phyloP scores from a whole-genome alignment of 2,888 invertebrate genomes.

The Apodemia duryi region DNA sequence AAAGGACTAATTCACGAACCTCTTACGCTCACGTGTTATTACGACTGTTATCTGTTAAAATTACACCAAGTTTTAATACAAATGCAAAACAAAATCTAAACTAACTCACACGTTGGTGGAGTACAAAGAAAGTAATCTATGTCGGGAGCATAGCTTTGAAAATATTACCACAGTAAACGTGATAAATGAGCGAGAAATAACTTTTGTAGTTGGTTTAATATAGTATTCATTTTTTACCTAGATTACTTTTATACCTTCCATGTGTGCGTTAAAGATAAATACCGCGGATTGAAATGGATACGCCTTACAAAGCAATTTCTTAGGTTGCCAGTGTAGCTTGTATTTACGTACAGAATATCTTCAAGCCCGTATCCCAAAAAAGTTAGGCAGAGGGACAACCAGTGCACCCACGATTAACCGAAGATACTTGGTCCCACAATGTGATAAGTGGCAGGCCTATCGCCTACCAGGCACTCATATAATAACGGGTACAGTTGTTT shows the following conservation, averaged over 20 bases:
- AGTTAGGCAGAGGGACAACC: too few relatives aligned
- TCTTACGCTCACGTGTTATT: conserved; percentile 6
- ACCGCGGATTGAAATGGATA: too few relatives aligned
- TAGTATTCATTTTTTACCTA: conserved; percentile 41
- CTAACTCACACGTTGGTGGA: conserved; percentile 33
- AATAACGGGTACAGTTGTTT: too few relatives aligned
- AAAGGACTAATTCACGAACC: neutral
- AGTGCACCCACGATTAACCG: too few relatives aligned
- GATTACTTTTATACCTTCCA: conserved; percentile 33
- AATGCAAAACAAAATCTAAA: conserved; percentile 33
- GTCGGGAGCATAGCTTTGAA: conserved; percentile 65
- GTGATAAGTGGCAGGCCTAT: too few relatives aligned
- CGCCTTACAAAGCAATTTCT: too few relatives aligned
- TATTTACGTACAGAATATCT: too few relatives aligned
- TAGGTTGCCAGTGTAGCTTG: too few relatives aligned
- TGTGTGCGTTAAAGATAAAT: neutral
- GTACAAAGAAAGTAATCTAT: conserved; percentile 62
- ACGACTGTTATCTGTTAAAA: conserved; percentile 18
- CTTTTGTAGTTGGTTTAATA: conserved; percentile 53
- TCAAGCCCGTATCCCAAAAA: too few relatives aligned
- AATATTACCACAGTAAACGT: conserved; percentile 59
- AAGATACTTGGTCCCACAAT: too few relatives aligned
- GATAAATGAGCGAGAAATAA: conserved; percentile 61
- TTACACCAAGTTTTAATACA: conserved; percentile 29
- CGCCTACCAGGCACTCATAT: too few relatives aligned